Evolutionary conservation across 2,797 vertebrate genomes (phyloP).

Genomic region (Fistularia tabacaria): DNA sequence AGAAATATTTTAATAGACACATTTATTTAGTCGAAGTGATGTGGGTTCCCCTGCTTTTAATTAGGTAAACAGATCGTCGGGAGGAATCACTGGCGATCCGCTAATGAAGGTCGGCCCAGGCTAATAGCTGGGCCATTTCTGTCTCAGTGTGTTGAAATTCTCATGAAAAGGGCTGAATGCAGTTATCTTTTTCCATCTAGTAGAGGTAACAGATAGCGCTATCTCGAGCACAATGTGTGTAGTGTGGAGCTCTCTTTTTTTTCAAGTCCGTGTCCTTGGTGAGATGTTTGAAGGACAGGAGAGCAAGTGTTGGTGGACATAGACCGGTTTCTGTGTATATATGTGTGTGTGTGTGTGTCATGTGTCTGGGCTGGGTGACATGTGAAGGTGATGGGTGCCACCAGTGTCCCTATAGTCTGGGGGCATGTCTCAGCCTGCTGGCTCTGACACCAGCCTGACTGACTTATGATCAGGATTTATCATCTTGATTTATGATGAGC

Average conservation of each 20-base stretch:
- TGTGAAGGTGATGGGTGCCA: constrained; percentile 69
- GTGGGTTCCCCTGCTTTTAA: constrained; percentile 50
- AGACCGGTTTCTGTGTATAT: constrained; percentile 16
- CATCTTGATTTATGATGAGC: constrained; percentile 68
- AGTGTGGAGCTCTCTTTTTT: constrained; percentile 1
- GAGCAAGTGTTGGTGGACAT: constrained; percentile 36
- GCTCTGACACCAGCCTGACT: constrained; percentile 64
- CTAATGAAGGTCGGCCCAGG: constrained; percentile 63
- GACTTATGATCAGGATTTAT: constrained; percentile 71
- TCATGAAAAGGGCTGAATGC: constrained; percentile 37
- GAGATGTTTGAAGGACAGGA: constrained; percentile 58
- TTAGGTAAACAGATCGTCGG: constrained; percentile 59
- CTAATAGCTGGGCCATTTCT: constrained; percentile 49
- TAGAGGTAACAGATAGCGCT: constrained; percentile 19
- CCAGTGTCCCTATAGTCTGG: constrained; percentile 57
- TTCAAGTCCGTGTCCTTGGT: constrained; percentile 48
- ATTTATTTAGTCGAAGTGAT: constrained; percentile 56
- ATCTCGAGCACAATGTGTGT: constrained; percentile 21
- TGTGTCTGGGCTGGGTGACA: constrained; percentile 58
- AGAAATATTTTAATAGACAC: constrained; percentile 47
- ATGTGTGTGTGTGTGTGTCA: constrained; percentile 7
- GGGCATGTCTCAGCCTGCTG: constrained; percentile 61
- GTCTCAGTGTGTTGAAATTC: constrained; percentile 23
- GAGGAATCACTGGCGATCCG: constrained; percentile 54
- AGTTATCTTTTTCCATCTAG: constrained; percentile 28